Base-by-base conservation (phyloP, 2,113 vertebrate genomes). In the Cebidichthys violaceus region DNA sequence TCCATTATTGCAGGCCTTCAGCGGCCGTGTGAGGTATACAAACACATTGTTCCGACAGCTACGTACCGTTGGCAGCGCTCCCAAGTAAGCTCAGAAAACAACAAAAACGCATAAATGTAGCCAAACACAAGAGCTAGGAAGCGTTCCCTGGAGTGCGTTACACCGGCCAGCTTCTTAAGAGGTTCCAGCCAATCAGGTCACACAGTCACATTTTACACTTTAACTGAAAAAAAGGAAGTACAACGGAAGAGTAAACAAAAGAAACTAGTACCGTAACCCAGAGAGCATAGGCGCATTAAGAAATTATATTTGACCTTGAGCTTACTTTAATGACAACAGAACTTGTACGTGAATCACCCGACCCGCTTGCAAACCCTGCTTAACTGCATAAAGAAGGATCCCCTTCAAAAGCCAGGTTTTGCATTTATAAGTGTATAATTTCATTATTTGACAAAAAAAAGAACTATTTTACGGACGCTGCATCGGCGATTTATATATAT, bases 21-120 rank as follows among this genome's bases (percentile, higher is more conserved):
- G 55, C 43, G 88, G 88, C 88, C 37, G 35, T 77, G 71, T 87
- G 88, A 92, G 92, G 91, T 91, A 92, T 79, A 91, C 83, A 83
- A 75, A 86, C 50, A 78, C 59, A 77, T 61, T 74, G 60, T 65
- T 73, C 73, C 18, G 47, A 79, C 61, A 65, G 14, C 59, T 37
- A 67, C 22, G 35, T 27, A 72, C 27, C 73, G 35, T 39, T 65
- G 17, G 18, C 54, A 50, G 37, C 1, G 15, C 22, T 41, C 50
- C 27, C 1, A 78, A 64, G 24, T 33, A 57, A 29, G 27, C 22
- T 43, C 9, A 64, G n/a, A 65, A 57, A 43, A n/a, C 35, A 13
- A 18, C 3, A 20, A 52, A 43, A 77, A 70, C 55, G 35, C 45
- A 70, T 4, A 24, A 18, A 73, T 77, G 22, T 47, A 69, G 45